Conservation (phyloP, 92 coral and sea anemone species). For the Bergia puertoricense region DNA sequence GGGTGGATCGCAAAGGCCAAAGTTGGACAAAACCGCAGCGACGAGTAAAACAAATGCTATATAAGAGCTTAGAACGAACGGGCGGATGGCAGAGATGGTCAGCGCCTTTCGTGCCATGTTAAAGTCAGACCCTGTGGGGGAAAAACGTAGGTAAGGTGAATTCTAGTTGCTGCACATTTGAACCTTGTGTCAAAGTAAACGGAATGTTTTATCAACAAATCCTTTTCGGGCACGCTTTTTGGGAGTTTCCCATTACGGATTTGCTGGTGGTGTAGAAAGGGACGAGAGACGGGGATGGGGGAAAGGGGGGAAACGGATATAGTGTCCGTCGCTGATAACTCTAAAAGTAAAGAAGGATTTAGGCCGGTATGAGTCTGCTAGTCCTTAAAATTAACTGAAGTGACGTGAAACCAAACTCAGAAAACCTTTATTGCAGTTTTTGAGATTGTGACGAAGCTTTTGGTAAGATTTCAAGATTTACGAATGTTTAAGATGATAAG, state of each 20-base stretch:
- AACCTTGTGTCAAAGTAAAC: too few relatives aligned
- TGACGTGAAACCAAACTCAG: too few relatives aligned
- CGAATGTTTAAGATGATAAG: too few relatives aligned
- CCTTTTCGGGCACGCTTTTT: too few relatives aligned
- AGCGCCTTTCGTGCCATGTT: slow-evolving; percentile 4
- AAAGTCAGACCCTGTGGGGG: slow-evolving; percentile 4
- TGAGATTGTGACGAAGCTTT: too few relatives aligned
- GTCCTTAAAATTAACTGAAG: too few relatives aligned
- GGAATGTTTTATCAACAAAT: too few relatives aligned
- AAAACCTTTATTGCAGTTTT: too few relatives aligned
- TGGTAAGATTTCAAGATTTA: too few relatives aligned
- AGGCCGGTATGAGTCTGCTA: neutral
- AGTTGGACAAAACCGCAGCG: slow-evolving; percentile 19
- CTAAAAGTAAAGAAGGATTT: neutral
- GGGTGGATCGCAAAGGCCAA: slow-evolving; percentile 29
- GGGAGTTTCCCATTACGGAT: neutral
- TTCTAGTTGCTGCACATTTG: too few relatives aligned
- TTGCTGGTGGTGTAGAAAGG: neutral
- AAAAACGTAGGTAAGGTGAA: neutral
- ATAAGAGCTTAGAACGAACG: neutral
- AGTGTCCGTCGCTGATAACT: neutral
- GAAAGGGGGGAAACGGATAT: too few relatives aligned
- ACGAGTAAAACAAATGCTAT: neutral
- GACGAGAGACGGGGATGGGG: neutral
- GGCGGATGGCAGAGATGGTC: neutral